Conservation (phyloP, 2,113 vertebrate genomes). For the Sturnira hondurensis region DNA sequence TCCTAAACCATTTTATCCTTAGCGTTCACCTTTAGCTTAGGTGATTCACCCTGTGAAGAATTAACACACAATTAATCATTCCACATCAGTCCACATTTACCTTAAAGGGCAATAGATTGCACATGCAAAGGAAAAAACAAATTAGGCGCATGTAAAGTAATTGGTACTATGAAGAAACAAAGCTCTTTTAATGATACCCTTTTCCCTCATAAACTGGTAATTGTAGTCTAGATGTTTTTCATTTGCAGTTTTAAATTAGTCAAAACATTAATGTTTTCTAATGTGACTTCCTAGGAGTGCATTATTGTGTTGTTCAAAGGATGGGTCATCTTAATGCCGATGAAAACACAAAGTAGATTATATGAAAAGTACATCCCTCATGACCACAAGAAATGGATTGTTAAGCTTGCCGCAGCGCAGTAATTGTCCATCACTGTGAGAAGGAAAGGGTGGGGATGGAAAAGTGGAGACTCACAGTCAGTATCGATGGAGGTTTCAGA, state of each 20-base stretch:
- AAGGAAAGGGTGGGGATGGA: neutral
- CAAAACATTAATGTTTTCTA: conserved; percentile 63
- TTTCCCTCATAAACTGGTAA: conserved; percentile 34
- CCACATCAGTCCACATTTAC: neutral
- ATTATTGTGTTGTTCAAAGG: conserved; percentile 44
- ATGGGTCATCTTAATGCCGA: conserved; percentile 36
- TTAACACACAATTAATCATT: neutral
- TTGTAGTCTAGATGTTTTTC: conserved; percentile 64
- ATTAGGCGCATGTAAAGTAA: conserved; percentile 46
- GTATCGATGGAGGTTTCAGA: neutral
- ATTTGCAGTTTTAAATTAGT: conserved; percentile 59
- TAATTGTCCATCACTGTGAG: conserved; percentile 23
- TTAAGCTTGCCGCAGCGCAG: conserved; percentile 26
- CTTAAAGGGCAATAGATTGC: conserved; percentile 16
- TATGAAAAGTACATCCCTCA: conserved; percentile 47
- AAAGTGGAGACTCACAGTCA: neutral
- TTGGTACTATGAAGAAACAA: conserved; percentile 11
- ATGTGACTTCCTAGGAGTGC: conserved; percentile 50
- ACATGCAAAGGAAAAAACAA: conserved; percentile 44
- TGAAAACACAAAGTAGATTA: conserved; percentile 62
- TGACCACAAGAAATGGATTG: conserved; percentile 65
- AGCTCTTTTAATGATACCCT: conserved; percentile 50
- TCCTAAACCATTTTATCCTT: neutral
- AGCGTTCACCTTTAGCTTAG: neutral
- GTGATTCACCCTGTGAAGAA: neutral